These are phyloP conservation scores for Portunus trituberculatus DNA, from an alignment of 1,140 invertebrate species.

Conservation along the genomic window DNA sequence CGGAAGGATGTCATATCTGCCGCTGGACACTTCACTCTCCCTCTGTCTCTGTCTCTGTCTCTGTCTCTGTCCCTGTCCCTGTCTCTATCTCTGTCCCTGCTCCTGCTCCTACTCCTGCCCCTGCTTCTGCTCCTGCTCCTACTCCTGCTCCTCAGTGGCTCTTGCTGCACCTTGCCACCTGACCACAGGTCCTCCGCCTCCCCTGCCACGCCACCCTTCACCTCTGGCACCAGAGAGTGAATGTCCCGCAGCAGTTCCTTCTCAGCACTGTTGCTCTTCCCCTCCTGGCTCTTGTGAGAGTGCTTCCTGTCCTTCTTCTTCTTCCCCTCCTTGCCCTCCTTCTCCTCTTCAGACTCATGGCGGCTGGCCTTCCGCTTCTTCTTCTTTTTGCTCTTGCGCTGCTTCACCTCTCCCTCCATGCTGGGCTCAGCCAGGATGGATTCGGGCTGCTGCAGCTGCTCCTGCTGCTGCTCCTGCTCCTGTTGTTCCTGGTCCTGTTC, in stretches of 20 bases:
- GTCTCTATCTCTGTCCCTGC: constrained; percentile 5
- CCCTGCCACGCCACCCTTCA: background rate
- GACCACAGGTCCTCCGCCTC: background rate
- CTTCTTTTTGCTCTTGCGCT: constrained; percentile 62
- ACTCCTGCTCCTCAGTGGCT: background rate
- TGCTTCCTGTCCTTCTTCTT: constrained; percentile 55
- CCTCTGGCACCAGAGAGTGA: background rate
- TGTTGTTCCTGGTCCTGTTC: background rate
- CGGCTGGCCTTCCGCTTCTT: constrained; percentile 63
- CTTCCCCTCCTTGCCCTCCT: constrained; percentile 53
- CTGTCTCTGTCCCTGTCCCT: constrained; percentile 6
- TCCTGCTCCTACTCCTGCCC: background rate
- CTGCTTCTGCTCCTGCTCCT: background rate
- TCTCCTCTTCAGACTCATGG: constrained; percentile 68
- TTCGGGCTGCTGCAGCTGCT: background rate
- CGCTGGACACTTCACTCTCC: constrained; percentile 23
- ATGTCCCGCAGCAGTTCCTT: constrained; percentile 48
- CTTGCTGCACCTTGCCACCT: background rate
- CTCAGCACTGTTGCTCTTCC: constrained; percentile 32
- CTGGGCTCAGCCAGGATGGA: background rate
- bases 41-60: constrained; percentile 30
- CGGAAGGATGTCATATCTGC: constrained; percentile 40
- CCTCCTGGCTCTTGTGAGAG: constrained; percentile 66
- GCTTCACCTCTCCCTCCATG: constrained; percentile 51
- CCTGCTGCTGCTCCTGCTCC: background rate